Evolutionary conservation across 2,113 vertebrate genomes (phyloP).

Genomic region (Maccullochella peelii): DNA sequence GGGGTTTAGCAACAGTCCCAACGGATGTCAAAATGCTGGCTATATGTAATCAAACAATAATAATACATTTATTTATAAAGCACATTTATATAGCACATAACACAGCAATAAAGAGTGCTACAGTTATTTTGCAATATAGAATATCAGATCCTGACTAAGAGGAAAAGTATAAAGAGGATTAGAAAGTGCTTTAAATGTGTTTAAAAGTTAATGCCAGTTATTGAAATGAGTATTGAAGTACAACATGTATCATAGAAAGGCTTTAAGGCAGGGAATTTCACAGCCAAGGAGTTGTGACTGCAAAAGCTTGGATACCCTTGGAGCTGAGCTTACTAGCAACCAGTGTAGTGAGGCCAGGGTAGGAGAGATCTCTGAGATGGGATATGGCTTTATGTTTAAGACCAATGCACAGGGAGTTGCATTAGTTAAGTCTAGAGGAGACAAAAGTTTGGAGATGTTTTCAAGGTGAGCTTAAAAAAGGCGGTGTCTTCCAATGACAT

Average conservation of each 20-base stretch:
- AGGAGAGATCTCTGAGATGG: background rate
- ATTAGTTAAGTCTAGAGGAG: background rate
- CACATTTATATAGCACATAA: background rate
- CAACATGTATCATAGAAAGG: slow-evolving; percentile 9
- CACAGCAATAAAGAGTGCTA: background rate
- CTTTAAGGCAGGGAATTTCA: background rate
- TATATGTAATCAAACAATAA: background rate
- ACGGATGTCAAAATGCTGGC: background rate
- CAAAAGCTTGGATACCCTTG: background rate
- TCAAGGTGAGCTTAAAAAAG: background rate
- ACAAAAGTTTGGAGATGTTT: background rate
- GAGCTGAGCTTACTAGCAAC: background rate
- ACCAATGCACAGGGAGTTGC: background rate
- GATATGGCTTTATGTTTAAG: background rate
- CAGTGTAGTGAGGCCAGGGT: background rate
- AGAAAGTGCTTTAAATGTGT: background rate
- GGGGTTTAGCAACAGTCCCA: background rate
- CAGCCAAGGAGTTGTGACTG: background rate
- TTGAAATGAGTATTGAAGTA: slow-evolving; percentile 6
- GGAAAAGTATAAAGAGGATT: background rate
- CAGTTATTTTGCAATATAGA: background rate
- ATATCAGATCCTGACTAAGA: background rate
- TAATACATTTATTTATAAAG: background rate
- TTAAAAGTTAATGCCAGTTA: background rate
- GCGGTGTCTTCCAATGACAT: background rate